These are phyloP conservation scores for Rhopalosiphum padi DNA, from an alignment of 1,140 invertebrate species.

Conservation along the genomic window DNA sequence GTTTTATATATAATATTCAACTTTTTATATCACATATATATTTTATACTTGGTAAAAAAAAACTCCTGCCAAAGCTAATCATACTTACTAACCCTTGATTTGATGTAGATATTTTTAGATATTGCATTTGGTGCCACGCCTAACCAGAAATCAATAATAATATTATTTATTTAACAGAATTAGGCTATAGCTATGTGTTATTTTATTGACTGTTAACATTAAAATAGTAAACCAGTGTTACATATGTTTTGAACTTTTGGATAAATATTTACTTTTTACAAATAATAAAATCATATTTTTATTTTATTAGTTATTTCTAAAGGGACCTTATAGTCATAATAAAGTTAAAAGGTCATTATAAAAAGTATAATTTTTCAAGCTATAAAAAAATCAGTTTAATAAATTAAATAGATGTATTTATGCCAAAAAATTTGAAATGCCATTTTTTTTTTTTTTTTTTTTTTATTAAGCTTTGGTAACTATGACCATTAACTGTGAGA, in stretches of 20 bases:
- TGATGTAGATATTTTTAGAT: conserved; percentile 48
- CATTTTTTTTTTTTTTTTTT: background rate
- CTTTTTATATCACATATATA: background rate
- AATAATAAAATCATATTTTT: background rate
- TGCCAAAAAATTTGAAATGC: conserved; percentile 31
- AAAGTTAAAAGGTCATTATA: conserved; percentile 21
- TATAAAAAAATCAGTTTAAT: background rate
- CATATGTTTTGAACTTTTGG: background rate
- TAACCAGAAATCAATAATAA: conserved; percentile 54
- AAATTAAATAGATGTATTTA: background rate
- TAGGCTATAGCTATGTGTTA: conserved; percentile 1
- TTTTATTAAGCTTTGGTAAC: background rate
- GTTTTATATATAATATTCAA: background rate
- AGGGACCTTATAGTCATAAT: background rate
- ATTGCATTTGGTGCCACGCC: conserved; percentile 51
- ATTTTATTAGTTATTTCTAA: background rate
- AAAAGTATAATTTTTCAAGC: background rate
- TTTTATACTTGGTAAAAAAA: background rate
- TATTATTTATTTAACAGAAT: conserved; percentile 43
- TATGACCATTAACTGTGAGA: too few species aligned
- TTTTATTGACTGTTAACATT: conserved; percentile 18
- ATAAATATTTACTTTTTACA: background rate
- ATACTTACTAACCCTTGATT: conserved; percentile 23
- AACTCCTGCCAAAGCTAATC: conserved; percentile 32
- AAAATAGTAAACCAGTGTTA: background rate